Evolutionary conservation across 2,113 vertebrate genomes (phyloP), one percentile per base, ranked within the genome.

Genomic region (Hemibagrus wyckioides): DNA sequence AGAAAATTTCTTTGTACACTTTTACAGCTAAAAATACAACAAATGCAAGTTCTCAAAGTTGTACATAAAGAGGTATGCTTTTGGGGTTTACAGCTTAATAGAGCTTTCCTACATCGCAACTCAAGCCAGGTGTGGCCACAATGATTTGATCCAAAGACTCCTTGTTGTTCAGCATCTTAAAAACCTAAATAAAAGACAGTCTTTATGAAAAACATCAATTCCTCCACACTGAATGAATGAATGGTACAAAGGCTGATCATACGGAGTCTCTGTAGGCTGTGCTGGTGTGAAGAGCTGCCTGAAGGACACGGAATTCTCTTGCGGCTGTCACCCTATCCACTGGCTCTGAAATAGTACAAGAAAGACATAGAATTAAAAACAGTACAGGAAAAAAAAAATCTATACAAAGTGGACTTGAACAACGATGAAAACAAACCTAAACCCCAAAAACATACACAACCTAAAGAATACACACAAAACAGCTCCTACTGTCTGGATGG

Each of bases 141-240:
- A 97, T 96, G 85, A 97, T 97, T 93, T 97, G 97, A 89, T 97
- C 97, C 89, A 97, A 83, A 0, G 97, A 97, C 10, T 97, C 97
- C 88, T 96, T 97, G 67, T 96, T 97, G 41, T 95, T 95, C 54
- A 97, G 95, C 95, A 97, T 97, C 91, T 97, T 97, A 89, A 97
- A 97, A 80, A 97, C 96, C 97, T 97, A 84, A 56, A 17, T 23
- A 4, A 50, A 56, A 44, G 10, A 88, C 41, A 36, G 1, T 28
- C 6, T 11, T 25, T 17, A 79, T 25, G 9, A 50, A 63, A 85
- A 14, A 50, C 17, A 65, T 14, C 39, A 36, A 13, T 25, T 61
- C 14, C 30, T 50, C 9, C 10, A 54, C 8, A 33, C 2, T 61
- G 13, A 59, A 69, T 52, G 17, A 15, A n/a, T 67, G 25, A 44